Evolutionary conservation across 2,797 vertebrate genomes (phyloP).

Genomic region (Spondyliosoma cantharus): DNA sequence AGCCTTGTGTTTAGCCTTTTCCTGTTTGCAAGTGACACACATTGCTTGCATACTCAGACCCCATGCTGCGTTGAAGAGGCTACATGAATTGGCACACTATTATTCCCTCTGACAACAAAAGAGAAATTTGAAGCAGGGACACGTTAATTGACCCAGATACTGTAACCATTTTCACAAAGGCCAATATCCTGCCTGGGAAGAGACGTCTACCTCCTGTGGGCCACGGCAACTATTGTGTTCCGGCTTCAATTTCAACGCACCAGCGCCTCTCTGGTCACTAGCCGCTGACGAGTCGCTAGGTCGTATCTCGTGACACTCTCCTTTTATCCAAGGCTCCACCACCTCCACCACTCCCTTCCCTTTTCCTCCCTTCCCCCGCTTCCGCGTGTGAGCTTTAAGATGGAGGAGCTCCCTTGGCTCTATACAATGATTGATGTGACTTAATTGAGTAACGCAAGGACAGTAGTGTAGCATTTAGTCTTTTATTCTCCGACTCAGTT

Average conservation of each 20-base stretch:
- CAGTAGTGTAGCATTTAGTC: slow-evolving; percentile 65
- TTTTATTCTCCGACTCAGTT: slow-evolving; percentile 34
- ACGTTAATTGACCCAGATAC: slow-evolving; percentile 82
- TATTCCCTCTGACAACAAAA: slow-evolving; percentile 75
- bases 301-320: slow-evolving; percentile 71
- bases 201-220: slow-evolving; percentile 64
- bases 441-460: slow-evolving; percentile 79
- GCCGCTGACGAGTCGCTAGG: slow-evolving; percentile 65
- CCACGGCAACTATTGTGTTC: slow-evolving; percentile 78
- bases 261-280: slow-evolving; percentile 73
- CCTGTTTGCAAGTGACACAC: slow-evolving; percentile 47
- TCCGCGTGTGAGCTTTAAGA: slow-evolving; percentile 51
- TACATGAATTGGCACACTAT: slow-evolving; percentile 63
- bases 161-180: slow-evolving; percentile 79
- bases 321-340: slow-evolving; percentile 53
- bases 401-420: slow-evolving; percentile 66
- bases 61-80: slow-evolving; percentile 58
- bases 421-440: slow-evolving; percentile 74
- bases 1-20: slow-evolving; percentile 41
- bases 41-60: slow-evolving; percentile 54
- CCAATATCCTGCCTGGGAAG: slow-evolving; percentile 77
- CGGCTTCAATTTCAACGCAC: slow-evolving; percentile 78
- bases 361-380: slow-evolving; percentile 34
- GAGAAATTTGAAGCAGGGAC: slow-evolving; percentile 74
- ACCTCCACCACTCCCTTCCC: slow-evolving; percentile 40